phyloP scores from a whole-genome alignment of 2,113 vertebrate species.

The Isichthys henryi region DNA sequence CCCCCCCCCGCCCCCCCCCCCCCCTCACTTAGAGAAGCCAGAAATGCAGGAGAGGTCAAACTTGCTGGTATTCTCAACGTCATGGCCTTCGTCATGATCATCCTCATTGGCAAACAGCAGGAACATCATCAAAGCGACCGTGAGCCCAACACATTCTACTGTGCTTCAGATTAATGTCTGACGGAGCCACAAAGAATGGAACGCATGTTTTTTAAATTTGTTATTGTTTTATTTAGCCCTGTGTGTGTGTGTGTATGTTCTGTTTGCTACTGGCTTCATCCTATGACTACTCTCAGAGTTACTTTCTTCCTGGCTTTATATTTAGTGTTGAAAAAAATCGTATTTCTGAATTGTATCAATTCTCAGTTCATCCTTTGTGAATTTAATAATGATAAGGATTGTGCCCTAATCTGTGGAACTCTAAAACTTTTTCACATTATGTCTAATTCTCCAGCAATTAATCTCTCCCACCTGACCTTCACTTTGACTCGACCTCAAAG shows the following conservation, averaged over 20 bases:
- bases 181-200: background rate
- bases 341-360: background rate
- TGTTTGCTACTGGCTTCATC: background rate
- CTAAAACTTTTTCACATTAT: background rate
- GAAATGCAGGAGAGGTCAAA: conserved; percentile 31
- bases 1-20: too few relatives aligned
- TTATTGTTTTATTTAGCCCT: background rate
- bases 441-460: background rate
- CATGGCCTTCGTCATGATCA: conserved; percentile 41
- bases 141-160: background rate
- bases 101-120: conserved; percentile 11
- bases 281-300: background rate
- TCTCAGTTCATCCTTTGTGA: background rate
- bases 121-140: background rate
- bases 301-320: background rate
- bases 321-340: background rate
- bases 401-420: background rate
- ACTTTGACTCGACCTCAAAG: background rate
- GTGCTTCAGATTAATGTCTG: background rate
- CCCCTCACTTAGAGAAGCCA: conserved; percentile 25
- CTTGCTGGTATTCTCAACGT: conserved; percentile 36
- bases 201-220: background rate
- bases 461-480: background rate
- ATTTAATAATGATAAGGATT: background rate
- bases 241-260: background rate